These are phyloP conservation scores for Platichthys flesus DNA, from an alignment of 2,113 vertebrate species.

Conservation along the genomic window DNA sequence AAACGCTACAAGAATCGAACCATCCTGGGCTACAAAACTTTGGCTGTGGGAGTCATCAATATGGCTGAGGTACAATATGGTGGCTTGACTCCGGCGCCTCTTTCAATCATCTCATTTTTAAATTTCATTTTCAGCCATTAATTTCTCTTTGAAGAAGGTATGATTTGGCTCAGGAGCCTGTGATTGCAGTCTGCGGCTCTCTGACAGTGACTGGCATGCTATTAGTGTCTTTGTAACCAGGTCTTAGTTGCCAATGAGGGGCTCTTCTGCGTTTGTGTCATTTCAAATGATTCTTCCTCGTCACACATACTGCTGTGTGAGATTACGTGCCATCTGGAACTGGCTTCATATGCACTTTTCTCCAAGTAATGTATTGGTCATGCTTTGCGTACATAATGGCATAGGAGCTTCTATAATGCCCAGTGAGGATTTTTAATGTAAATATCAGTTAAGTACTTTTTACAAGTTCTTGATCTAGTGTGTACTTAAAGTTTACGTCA, in stretches of 20 bases:
- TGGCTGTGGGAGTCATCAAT: constrained; percentile 84
- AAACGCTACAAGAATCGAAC: constrained; percentile 87
- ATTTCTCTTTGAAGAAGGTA: constrained; percentile 10
- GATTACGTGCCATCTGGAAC: constrained; percentile 75
- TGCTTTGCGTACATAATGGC: constrained; percentile 26
- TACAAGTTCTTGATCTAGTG: not conserved
- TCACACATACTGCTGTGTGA: constrained; percentile 59
- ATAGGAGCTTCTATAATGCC: constrained; percentile 6
- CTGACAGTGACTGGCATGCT: constrained; percentile 62
- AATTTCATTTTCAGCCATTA: constrained; percentile 13
- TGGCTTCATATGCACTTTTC: constrained; percentile 42
- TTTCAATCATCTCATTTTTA: constrained; percentile 18
- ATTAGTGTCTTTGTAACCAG: constrained; percentile 20
- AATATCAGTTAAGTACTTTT: not conserved
- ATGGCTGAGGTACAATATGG: constrained; percentile 81
- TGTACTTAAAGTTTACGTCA: not conserved
- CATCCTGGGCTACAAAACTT: constrained; percentile 85
- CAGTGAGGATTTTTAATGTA: constrained; percentile 1
- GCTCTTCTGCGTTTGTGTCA: constrained; percentile 32
- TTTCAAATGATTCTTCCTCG: constrained; percentile 63
- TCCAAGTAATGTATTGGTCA: constrained; percentile 23
- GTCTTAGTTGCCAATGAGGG: constrained; percentile 36
- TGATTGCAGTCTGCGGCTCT: constrained; percentile 10
- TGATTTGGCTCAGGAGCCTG: constrained; percentile 8
- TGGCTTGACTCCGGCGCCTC: not conserved